Evolutionary conservation across 2,797 vertebrate genomes (phyloP), one percentile per base, ranked within the genome.

Genomic region (Enteromius radiatus): DNA sequence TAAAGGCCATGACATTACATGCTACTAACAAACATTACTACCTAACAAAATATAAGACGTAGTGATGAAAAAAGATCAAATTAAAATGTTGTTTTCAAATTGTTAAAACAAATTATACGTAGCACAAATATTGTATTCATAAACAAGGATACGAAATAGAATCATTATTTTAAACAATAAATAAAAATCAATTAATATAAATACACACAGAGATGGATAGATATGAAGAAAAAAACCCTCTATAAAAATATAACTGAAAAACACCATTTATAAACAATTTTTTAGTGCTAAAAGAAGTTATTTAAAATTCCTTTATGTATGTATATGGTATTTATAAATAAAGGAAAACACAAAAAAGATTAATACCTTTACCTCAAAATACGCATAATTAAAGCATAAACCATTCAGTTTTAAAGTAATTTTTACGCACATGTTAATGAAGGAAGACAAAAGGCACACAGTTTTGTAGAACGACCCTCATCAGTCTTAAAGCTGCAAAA

Each of bases 361-460:
- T 0, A 59, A 23, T 26, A 23, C 10, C 3, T 23, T 56, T 56
- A 23, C n/a, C 54, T 26, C n/a, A 59, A 59, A 63, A 63, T 19
- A 31, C 6, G 3, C 28, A 63, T 8, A 31, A 17, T 31, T 17
- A 8, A 31, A 31, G 14, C 7, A 0, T 31, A 31, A 31, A 5
- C 59, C 0, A 31, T 63, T 63, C 14, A 31, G 14, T 31, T 63
- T 69, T 45, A 33, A 73, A 74, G 26, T 54, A 0, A 36, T 54
- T 43, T 26, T 41, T 3, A 76, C 2, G 14, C 61, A 65, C 28
- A 17, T 10, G 38, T 63, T 59, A 41, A 61, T 21, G 19, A 26
- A 7, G 31, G n/a, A 71, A 67, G 28, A 78, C 31, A 78, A 67
- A 67, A 68, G 31, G 15, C 49, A 38, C 69, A 21, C 61, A 31